These are phyloP conservation scores for Chaetogeoica ovagalla DNA, from an alignment of 2,888 invertebrate genomes.

Conservation along the genomic window DNA sequence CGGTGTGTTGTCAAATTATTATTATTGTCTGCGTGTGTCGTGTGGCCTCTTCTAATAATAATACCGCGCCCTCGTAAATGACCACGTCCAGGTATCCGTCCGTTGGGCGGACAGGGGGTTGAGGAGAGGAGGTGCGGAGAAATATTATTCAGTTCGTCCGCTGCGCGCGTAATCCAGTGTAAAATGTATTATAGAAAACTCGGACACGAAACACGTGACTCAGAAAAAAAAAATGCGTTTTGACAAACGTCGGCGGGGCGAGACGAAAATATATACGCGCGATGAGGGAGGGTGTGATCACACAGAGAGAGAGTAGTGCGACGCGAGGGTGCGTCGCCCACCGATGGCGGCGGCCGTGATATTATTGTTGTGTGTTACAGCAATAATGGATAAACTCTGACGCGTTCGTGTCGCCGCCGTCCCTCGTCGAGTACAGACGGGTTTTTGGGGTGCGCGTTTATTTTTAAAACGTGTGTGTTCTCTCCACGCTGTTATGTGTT, in stretches of 20 bases:
- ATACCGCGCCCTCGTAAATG: not conserved
- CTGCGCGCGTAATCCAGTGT: not conserved
- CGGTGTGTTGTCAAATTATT: too few species aligned
- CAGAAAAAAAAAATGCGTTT: constrained; percentile 3
- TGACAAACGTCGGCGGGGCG: not conserved
- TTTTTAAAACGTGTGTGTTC: constrained; percentile 18
- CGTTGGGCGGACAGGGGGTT: too few species aligned
- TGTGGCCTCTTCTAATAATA: not conserved
- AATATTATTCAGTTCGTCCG: constrained; percentile 8
- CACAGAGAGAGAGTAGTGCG: too few species aligned
- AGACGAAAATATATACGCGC: constrained; percentile 7
- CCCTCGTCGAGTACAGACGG: constrained; percentile 10
- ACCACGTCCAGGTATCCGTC: constrained; percentile 26
- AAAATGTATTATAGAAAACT: not conserved
- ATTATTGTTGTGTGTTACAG: not conserved
- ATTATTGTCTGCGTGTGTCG: not conserved
- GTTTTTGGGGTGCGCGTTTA: constrained; percentile 38
- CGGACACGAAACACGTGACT: constrained; percentile 32
- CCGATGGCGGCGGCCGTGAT: too few species aligned
- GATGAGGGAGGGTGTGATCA: not conserved
- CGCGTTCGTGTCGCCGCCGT: not conserved
- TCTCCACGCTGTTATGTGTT: not conserved
- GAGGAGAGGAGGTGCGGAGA: constrained; percentile 18
- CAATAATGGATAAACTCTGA: constrained; percentile 9
- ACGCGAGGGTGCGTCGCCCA: constrained; percentile 27